These are phyloP conservation scores for Apomyelois bistriatella DNA, from an alignment of 2,888 invertebrate species.

Conservation along the genomic window DNA sequence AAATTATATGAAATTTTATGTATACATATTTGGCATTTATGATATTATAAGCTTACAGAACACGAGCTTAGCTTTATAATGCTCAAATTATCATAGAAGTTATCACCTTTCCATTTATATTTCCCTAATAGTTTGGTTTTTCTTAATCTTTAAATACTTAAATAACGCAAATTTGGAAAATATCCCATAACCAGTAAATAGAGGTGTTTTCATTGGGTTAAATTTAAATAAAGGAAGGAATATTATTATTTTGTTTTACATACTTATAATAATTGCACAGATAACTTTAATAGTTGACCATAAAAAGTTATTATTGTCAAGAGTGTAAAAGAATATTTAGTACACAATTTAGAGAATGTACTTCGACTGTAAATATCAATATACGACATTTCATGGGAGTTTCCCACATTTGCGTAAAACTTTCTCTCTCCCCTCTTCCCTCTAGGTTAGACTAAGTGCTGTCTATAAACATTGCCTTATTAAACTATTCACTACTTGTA, in stretches of 20 bases:
- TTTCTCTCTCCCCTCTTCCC: constrained; percentile 26
- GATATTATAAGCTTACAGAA: constrained; percentile 52
- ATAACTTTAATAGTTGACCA: too few relatives aligned
- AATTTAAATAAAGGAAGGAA: too few relatives aligned
- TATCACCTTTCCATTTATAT: constrained; percentile 30
- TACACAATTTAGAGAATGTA: neutral
- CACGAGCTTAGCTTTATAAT: constrained; percentile 69
- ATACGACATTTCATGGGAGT: constrained; percentile 16
- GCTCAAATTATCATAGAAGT: constrained; percentile 51
- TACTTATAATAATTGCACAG: too few relatives aligned
- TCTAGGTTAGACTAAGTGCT: constrained; percentile 45
- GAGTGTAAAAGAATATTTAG: neutral
- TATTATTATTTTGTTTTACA: too few relatives aligned
- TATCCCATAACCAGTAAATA: neutral
- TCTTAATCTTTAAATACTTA: constrained; percentile 26
- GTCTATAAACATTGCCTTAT: constrained; percentile 69
- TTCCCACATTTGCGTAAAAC: constrained; percentile 30
- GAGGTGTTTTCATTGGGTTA: too few relatives aligned
- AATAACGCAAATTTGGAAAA: constrained; percentile 21
- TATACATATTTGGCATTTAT: constrained; percentile 22
- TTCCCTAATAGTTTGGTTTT: constrained; percentile 36
- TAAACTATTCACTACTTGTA: constrained; percentile 48
- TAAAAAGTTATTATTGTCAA: too few relatives aligned
- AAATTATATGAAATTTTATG: constrained; percentile 33
- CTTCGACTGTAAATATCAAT: constrained; percentile 9